Conservation (phyloP, 2,888 invertebrate species). For the Erebia palarica region DNA sequence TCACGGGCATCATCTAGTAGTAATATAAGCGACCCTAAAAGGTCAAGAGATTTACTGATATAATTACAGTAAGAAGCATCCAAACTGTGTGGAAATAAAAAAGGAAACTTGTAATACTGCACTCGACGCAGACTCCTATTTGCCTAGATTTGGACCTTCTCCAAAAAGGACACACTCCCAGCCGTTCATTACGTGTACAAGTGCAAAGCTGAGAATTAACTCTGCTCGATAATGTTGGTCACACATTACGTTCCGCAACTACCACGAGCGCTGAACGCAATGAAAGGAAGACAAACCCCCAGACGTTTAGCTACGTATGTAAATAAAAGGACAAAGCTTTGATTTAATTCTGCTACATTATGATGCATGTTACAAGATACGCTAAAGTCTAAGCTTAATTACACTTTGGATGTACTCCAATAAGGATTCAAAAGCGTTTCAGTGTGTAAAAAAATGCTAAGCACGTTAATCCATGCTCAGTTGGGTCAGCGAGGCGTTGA, state of each 20-base stretch:
- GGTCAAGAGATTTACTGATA: neutral
- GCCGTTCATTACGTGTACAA: constrained; percentile 34
- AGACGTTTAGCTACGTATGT: constrained; percentile 34
- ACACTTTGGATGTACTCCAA: constrained; percentile 31
- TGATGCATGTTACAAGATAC: too few relatives aligned
- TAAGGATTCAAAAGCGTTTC: constrained; percentile 31
- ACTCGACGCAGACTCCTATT: constrained; percentile 30
- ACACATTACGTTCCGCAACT: too few relatives aligned
- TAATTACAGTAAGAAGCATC: neutral
- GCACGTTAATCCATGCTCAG: constrained; percentile 14
- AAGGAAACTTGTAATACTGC: neutral
- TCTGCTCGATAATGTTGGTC: too few relatives aligned
- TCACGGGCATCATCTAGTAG: too few relatives aligned
- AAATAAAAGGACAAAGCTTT: constrained; percentile 31
- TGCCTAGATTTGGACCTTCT: constrained; percentile 37
- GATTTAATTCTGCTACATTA: constrained; percentile 26
- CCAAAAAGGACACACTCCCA: constrained; percentile 39
- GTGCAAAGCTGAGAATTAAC: constrained; percentile 19
- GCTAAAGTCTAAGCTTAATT: neutral
- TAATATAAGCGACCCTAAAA: neutral
- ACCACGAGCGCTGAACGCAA: too few relatives aligned
- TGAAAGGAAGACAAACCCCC: constrained; percentile 31
- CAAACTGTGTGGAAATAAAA: constrained; percentile 3
- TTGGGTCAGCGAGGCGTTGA: neutral
- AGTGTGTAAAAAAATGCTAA: constrained; percentile 30